Conservation (phyloP, 2,113 vertebrate genomes). For the Atherinomorus stipes region DNA sequence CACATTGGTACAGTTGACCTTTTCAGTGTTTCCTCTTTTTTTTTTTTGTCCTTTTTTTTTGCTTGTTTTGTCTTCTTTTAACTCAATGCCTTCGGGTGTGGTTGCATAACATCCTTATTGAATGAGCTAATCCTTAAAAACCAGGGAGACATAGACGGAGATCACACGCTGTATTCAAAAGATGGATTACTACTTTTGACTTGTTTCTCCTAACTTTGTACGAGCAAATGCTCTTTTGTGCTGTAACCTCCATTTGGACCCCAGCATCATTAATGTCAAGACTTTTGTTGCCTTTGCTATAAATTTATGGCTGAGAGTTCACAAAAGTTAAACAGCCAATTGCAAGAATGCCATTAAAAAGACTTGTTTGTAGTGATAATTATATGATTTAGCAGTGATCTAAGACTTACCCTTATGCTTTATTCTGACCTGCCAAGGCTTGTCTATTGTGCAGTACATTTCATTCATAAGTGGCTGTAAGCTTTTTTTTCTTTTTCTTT, state of each 20-base stretch:
- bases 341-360: not conserved
- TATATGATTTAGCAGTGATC: no score
- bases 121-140: slow-evolving; percentile 12
- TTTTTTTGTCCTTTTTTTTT: not conserved
- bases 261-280: not conserved
- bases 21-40: not conserved
- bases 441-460: not conserved
- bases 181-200: not conserved
- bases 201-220: not conserved
- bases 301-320: not conserved
- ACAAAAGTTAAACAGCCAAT: not conserved
- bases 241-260: not conserved
- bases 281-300: not conserved
- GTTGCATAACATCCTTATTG: slow-evolving; percentile 11
- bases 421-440: not conserved
- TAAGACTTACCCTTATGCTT: no score
- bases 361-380: not conserved
- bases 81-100: not conserved
- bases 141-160: not conserved
- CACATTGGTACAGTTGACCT: not conserved
- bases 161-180: slow-evolving; percentile 1
- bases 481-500: no score
- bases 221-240: not conserved
- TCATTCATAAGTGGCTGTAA: not conserved
- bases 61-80: not conserved